Conservation (phyloP, 1,140 invertebrate genomes). For the Lucilia cuprina region DNA sequence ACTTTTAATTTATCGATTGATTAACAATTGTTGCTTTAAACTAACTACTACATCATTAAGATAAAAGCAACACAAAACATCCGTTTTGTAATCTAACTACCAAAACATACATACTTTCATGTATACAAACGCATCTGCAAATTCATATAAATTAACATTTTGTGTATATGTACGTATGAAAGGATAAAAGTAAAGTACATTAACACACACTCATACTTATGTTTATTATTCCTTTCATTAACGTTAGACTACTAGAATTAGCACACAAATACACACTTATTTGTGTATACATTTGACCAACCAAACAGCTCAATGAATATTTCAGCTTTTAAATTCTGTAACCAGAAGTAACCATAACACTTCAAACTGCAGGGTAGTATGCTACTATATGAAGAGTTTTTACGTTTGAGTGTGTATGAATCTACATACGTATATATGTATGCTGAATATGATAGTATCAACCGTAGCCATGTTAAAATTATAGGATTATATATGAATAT, state of each 20-base stretch:
- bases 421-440: background rate
- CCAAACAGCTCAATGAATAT: background rate
- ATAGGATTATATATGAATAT: background rate
- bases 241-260: background rate
- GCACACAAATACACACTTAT: background rate
- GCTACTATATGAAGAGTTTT: background rate
- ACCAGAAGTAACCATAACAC: no score
- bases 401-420: background rate
- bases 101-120: background rate
- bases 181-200: background rate
- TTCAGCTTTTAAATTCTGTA: no score
- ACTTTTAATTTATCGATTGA: background rate
- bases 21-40: background rate
- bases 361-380: no score
- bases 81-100: background rate
- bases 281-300: background rate
- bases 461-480: background rate
- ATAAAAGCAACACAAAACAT: background rate
- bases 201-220: background rate
- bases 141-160: background rate
- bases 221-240: slow-evolving; percentile 15
- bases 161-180: background rate
- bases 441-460: background rate
- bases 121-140: background rate
- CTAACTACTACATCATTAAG: background rate